These are phyloP conservation scores for Brachystomella parvula DNA, from an alignment of 1,140 invertebrate genomes.

Conservation along the genomic window DNA sequence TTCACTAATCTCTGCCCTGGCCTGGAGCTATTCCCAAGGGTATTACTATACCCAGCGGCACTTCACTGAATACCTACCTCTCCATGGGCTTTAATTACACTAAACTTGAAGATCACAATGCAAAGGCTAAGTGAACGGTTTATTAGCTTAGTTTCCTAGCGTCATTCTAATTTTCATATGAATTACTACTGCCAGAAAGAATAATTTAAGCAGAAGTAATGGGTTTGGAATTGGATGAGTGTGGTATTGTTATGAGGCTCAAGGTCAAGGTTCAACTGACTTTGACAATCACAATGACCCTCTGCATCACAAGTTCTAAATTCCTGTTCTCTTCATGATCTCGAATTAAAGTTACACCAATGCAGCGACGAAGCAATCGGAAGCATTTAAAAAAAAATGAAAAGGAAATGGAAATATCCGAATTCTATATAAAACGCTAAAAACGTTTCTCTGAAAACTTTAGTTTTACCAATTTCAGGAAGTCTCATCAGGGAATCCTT, in stretches of 20 bases:
- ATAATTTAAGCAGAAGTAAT: not conserved
- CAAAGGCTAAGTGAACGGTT: too few relatives aligned
- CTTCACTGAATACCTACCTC: not conserved
- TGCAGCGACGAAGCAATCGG: not conserved
- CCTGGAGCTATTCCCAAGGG: too few relatives aligned
- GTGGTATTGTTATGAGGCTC: not conserved
- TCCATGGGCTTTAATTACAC: not conserved
- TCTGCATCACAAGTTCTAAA: too few relatives aligned
- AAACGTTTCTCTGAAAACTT: not conserved
- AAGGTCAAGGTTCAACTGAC: not conserved
- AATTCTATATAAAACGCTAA: not conserved
- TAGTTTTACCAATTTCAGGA: not conserved
- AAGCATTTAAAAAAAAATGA: conserved; percentile 3
- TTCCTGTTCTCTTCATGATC: too few relatives aligned
- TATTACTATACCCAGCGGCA: too few relatives aligned
- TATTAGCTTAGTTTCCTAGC: not conserved
- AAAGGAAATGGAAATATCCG: not conserved
- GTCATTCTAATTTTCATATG: not conserved
- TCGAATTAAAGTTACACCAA: too few relatives aligned
- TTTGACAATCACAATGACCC: too few relatives aligned
- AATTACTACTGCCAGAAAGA: not conserved
- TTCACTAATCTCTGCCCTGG: not conserved
- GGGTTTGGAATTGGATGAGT: not conserved
- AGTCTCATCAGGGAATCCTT: not conserved
- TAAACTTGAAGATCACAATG: too few relatives aligned